These are phyloP conservation scores for Oceanites oceanicus DNA, from an alignment of 2,113 vertebrate genomes.

Conservation along the genomic window DNA sequence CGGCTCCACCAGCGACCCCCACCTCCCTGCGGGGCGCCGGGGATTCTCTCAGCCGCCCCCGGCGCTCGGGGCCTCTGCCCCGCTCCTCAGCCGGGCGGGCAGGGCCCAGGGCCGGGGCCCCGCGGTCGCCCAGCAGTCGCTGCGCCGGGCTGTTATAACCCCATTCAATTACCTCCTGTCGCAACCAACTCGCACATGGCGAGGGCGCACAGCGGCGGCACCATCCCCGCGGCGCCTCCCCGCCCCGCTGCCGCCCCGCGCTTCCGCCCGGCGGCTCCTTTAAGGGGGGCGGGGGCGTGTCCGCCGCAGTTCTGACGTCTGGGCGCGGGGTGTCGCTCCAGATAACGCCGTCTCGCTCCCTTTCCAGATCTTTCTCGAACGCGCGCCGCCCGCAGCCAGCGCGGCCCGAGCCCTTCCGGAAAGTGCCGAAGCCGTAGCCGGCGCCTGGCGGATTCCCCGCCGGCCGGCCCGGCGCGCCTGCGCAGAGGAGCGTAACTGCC, in stretches of 20 bases:
- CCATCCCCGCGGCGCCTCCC: no score
- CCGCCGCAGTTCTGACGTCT: not conserved
- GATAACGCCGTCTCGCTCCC: not conserved
- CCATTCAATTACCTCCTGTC: fast-evolving
- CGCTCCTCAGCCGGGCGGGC: no score
- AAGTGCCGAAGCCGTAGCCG: conserved; percentile 42
- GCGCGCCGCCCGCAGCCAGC: not conserved
- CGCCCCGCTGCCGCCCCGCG: not conserved
- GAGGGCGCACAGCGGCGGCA: no score
- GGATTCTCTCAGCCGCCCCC: no score
- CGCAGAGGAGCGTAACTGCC: conserved; percentile 55
- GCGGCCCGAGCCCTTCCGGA: conserved; percentile 60
- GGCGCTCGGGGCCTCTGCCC: no score
- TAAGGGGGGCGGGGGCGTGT: not conserved
- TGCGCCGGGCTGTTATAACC: fast-evolving
- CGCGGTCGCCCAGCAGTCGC: fast-evolving
- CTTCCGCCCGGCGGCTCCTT: not conserved
- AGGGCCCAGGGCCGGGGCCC: no score
- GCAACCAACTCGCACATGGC: not conserved
- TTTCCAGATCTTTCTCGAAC: conserved; percentile 78
- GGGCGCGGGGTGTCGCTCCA: not conserved
- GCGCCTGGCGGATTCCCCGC: not conserved
- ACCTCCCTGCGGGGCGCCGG: no score
- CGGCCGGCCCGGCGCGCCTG: conserved; percentile 46
- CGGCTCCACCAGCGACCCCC: no score